Base-by-base conservation (phyloP, 2,797 vertebrate genomes). In the Acipenser ruthenus region DNA sequence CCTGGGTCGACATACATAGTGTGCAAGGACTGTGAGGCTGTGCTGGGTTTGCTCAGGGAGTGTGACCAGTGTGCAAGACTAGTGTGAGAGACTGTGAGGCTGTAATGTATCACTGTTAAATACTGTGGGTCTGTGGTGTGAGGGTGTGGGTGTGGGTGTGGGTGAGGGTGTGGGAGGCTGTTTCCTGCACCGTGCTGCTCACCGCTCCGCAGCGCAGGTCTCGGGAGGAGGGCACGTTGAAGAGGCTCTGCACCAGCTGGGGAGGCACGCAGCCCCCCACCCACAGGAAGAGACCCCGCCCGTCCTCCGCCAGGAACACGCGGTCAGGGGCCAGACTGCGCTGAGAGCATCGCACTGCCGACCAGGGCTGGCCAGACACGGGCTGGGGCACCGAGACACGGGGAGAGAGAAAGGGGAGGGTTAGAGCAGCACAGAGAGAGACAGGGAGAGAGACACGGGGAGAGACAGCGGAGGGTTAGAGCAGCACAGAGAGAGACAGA, bases 141-240 rank as follows among this genome's bases (percentile, higher is more conserved):
- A 37, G 23, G 15, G 15, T 37, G 23, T 37, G 23, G 2, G 0
- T n/a, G 23, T 23, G 23, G 3, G 1, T 37, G 23, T 37, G 23
- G 23, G 2, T 37, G 23, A 9, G 55, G 55, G 55, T 13, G 7
- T 56, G 55, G 1, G 15, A 56, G 8, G 8, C 10, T 56, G 55
- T 10, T 37, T 37, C 23, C 23, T 3, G 55, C 10, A 6, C 2
- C 48, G 8, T 7, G 52, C 2, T 37, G 9, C 81, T 76, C 67
- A 91, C 90, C 88, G 89, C 82, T 71, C 90, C 90, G 23, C 87
- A 87, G 10, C 81, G 75, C 75, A 91, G 80, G 0, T 75, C 76
- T 23, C 81, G 82, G 73, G 90, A 87, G 69, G 80, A 86, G 74
- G 70, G 70, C 71, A 71, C 74, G 71, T 85, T 84, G 68, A 91